Base-by-base conservation (phyloP, 2,797 vertebrate species). In the Limosa lapponica region DNA sequence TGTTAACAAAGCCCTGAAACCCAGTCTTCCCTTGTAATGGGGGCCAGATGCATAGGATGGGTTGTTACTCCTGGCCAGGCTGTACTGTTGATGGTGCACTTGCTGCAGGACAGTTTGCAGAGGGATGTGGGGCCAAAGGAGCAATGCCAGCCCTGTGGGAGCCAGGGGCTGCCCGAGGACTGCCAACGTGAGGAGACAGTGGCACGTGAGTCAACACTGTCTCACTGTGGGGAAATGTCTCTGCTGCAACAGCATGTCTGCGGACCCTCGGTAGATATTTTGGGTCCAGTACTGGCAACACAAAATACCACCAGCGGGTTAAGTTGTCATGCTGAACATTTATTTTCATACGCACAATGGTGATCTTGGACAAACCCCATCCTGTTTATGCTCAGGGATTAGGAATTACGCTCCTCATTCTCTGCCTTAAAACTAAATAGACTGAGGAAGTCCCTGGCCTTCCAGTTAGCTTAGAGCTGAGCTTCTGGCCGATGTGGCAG, bases 1-100 rank as follows among this genome's bases (percentile, higher is more conserved):
- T 27, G 23, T 62, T 48, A 59, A 32, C 16, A 32, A 65, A 69
- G 32, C 13, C 17, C 49, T 52, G 70, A 75, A 79, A 64, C 11
- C 10, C 37, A 30, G 3, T 8, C 30, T 74, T 2, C 2, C 20
- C 36, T 66, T 43, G 16, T 13, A 41, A 10, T 23, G 17, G 24
- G 11, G 15, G 4, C 13, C 52, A 25, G 51, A 10, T 8, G 11
- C 1, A 0, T 3, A 8, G 32, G 32, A 13, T 32, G 69, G 55
- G 34, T 66, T 0, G 0, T 22, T 64, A 11, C 9, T 77, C 16
- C 79, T 41, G 48, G 32, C 22, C 41, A 6, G 16, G 16, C 67
- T 75, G 67, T 43, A 17, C 44, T 30, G 18, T 2, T 48, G 54
- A 19, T 4, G 12, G 14, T 46, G 61, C 23, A 3, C 16, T 66